phyloP scores from a whole-genome alignment of 2,113 vertebrate genomes.

The Cryptomyrus ogoouensis region DNA sequence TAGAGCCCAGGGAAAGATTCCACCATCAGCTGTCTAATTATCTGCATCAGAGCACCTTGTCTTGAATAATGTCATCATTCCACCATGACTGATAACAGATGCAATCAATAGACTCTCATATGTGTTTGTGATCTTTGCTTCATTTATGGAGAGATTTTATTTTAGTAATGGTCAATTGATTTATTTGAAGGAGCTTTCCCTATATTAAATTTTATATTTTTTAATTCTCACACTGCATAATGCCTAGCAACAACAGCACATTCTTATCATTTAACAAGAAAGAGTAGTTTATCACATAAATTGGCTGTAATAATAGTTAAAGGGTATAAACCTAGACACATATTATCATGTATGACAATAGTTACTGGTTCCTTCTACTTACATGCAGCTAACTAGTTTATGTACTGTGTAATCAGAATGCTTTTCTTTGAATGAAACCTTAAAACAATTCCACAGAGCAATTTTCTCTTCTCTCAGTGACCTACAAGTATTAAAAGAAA shows the following conservation, averaged over 20 bases:
- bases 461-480: neutral
- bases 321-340: neutral
- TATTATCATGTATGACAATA: neutral
- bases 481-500: neutral
- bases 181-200: neutral
- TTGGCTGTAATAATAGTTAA: neutral
- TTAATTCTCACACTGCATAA: neutral
- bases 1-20: neutral
- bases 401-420: neutral
- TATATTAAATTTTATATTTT: neutral
- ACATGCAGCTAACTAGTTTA: neutral
- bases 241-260: neutral
- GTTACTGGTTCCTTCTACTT: neutral
- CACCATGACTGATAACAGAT: neutral
- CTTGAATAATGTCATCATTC: neutral
- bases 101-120: neutral
- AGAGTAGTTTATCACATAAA: neutral
- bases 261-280: neutral
- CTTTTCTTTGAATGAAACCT: neutral
- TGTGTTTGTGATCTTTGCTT: neutral
- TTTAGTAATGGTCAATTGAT: neutral
- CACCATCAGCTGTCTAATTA: neutral
- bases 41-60: neutral
- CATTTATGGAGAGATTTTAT: neutral
- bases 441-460: neutral